These are phyloP conservation scores for Melanerpes formicivorus DNA, from an alignment of 2,113 vertebrate genomes.

Conservation along the genomic window DNA sequence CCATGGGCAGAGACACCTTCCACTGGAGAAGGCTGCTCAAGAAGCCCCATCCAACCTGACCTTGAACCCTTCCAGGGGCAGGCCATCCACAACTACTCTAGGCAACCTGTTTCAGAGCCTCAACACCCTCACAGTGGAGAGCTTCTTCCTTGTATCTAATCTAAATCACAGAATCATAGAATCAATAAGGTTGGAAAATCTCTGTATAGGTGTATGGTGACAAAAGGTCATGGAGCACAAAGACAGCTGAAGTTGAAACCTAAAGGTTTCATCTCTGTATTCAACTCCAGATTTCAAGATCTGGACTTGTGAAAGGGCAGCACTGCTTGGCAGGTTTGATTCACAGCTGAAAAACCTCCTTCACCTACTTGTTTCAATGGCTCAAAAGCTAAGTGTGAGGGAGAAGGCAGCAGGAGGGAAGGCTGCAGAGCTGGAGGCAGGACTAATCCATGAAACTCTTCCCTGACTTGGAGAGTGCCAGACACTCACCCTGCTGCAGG, in stretches of 20 bases:
- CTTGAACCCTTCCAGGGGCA: no score
- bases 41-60: no score
- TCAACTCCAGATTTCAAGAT: background rate
- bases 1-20: no score
- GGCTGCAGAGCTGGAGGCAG: background rate
- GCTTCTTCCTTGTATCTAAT: no score
- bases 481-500: background rate
- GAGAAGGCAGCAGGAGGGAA: background rate
- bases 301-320: background rate
- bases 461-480: rapidly evolving
- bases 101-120: no score
- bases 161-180: no score
- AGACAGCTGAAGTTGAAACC: background rate
- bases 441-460: background rate
- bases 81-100: no score
- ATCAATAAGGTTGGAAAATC: no score
- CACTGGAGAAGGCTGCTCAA: no score
- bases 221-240: background rate
- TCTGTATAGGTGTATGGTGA: background rate
- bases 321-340: background rate
- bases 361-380: background rate
- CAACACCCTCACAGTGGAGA: no score
- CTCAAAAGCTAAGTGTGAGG: background rate
- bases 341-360: background rate
- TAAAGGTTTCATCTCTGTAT: background rate